Conservation (phyloP, 2,888 invertebrate species). For the Agrotis exclamationis region DNA sequence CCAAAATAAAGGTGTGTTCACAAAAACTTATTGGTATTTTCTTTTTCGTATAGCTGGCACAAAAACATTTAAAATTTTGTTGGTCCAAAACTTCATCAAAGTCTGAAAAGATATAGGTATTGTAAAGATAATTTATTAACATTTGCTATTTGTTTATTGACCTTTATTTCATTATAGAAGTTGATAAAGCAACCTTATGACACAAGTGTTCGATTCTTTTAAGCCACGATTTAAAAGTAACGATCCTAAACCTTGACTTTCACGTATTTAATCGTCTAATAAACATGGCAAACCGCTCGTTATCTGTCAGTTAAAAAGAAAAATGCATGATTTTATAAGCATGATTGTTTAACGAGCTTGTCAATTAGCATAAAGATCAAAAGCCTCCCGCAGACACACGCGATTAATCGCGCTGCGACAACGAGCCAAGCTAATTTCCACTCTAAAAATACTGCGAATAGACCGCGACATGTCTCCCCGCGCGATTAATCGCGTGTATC, state of each 20-base stretch:
- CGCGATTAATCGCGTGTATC: no score
- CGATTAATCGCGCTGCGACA: no score
- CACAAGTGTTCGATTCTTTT: background rate
- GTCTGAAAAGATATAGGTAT: background rate
- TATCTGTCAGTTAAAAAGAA: conserved; percentile 25
- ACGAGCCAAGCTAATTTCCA: no score
- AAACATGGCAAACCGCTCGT: conserved; percentile 23
- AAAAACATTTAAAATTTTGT: background rate
- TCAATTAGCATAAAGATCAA: conserved; percentile 31
- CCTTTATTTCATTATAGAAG: background rate
- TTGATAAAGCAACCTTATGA: conserved; percentile 2
- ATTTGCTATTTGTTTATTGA: background rate
- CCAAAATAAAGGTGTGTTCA: background rate
- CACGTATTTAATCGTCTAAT: conserved; percentile 1
- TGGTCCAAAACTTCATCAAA: background rate
- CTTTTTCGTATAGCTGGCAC: background rate
- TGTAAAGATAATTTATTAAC: background rate
- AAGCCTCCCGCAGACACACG: no score
- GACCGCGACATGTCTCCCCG: no score
- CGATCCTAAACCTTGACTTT: conserved; percentile 26
- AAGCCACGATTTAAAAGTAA: conserved; percentile 9
- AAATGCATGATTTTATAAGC: conserved; percentile 41
- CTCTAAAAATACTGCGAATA: no score
- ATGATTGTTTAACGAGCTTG: conserved; percentile 27
- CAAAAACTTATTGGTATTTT: background rate